A percentile compares a stretch with the other conserved stretches of the same genome.
Conservation (phyloP, 1,140 invertebrate species). For the Colletes gigas region DNA sequence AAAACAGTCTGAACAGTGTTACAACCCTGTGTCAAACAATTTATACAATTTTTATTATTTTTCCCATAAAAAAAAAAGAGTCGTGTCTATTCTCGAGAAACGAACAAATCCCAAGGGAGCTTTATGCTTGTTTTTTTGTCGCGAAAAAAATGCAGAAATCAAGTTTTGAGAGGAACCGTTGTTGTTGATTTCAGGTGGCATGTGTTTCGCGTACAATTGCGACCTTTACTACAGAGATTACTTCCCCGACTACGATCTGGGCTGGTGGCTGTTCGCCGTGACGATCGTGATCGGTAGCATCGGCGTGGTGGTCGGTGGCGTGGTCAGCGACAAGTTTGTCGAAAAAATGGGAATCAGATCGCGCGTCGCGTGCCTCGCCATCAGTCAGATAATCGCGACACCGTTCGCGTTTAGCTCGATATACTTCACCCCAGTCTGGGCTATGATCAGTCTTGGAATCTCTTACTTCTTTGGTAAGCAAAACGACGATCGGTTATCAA, state of each 20-base stretch:
- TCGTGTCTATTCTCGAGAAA: too few species aligned
- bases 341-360: conserved; percentile 93
- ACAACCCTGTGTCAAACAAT: too few species aligned
- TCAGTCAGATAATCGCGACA: conserved; percentile 93
- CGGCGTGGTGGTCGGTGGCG: conserved; percentile 93
- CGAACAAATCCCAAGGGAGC: too few species aligned
- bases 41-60: too few species aligned
- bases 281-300: conserved; percentile 93
- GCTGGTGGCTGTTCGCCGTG: conserved; percentile 93
- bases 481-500: neutral
- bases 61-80: too few species aligned
- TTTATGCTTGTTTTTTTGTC: neutral
- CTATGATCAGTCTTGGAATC: conserved; percentile 91
- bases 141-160: too few species aligned
- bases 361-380: conserved; percentile 90
- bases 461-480: conserved; percentile 91
- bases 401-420: conserved; percentile 94
- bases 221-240: conserved; percentile 93
- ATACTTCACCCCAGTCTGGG: conserved; percentile 90
- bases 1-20: too few species aligned
- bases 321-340: conserved; percentile 94
- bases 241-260: conserved; percentile 92
- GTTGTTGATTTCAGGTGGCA: conserved; percentile 84
- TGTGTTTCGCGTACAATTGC: conserved; percentile 94
- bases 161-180: too few species aligned